A percentile compares a stretch with the other conserved stretches of the same genome.
phyloP scores from a whole-genome alignment of 2,113 vertebrate species.

The Embiotoca jacksoni region DNA sequence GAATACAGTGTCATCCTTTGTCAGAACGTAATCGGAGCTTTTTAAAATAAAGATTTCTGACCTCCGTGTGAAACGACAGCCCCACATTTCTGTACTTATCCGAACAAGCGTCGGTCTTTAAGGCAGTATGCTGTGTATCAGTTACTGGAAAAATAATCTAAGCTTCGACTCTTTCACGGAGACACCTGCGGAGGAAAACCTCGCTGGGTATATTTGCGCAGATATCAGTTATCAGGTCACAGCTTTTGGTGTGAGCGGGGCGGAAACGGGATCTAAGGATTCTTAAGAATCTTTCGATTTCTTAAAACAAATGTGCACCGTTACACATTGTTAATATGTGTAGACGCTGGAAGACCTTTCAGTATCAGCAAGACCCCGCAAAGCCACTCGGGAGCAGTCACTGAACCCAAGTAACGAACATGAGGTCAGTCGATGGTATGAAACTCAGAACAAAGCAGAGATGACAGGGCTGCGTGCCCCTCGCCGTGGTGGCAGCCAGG shows the following conservation, averaged over 20 bases:
- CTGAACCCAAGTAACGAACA: constrained; percentile 52
- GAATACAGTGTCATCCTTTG: background rate
- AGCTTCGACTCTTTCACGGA: constrained; percentile 65
- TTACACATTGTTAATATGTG: constrained; percentile 11
- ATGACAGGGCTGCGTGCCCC: constrained; percentile 30
- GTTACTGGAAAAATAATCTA: constrained; percentile 29
- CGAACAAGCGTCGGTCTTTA: constrained; percentile 61
- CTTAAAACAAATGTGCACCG: constrained; percentile 35
- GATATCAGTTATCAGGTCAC: constrained; percentile 31
- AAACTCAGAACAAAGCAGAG: constrained; percentile 38
- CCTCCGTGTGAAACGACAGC: background rate
- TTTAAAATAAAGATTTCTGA: constrained; percentile 18
- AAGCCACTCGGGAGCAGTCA: constrained; percentile 26
- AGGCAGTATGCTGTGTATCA: constrained; percentile 56
- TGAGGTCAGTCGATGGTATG: constrained; percentile 53
- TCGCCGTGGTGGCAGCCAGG: constrained; percentile 36
- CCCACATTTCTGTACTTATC: background rate
- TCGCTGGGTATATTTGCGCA: constrained; percentile 33
- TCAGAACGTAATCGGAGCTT: background rate
- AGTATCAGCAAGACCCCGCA: constrained; percentile 50
- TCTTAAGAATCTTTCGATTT: constrained; percentile 12
- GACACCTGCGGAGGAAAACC: constrained; percentile 33
- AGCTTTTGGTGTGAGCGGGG: constrained; percentile 44
- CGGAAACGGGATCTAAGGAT: background rate
- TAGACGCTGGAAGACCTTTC: constrained; percentile 42